Percentiles rank a stretch among this genome's conserved stretches.
Evolutionary conservation across 1,140 invertebrate genomes (phyloP).

Genomic region (Diploscapter pachys): DNA sequence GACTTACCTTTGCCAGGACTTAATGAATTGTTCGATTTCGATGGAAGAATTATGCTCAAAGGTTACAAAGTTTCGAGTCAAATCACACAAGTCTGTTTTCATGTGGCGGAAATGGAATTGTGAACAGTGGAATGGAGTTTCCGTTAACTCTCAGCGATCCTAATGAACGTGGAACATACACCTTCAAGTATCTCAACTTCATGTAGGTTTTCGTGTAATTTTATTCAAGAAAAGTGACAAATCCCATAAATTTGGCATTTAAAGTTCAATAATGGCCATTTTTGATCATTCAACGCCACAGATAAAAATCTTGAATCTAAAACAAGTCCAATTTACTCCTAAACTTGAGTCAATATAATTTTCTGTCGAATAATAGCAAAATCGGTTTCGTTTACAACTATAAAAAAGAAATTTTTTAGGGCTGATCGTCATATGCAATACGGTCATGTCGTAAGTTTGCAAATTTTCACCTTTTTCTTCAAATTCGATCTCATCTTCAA

Average conservation of each 20-base stretch:
- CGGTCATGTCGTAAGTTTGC: conserved; percentile 25
- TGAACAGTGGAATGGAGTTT: conserved; percentile 32
- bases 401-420: not conserved
- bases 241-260: no score
- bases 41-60: conserved; percentile 38
- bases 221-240: no score
- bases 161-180: conserved; percentile 32
- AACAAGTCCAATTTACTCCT: no score
- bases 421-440: conserved; percentile 40
- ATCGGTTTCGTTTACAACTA: no score
- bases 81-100: not conserved
- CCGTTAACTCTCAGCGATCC: conserved; percentile 38
- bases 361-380: no score
- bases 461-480: no score
- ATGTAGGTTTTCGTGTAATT: not conserved
- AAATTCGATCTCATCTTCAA: no score
- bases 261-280: no score
- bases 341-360: no score
- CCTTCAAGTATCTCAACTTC: conserved; percentile 35
- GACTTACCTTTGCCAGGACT: conserved; percentile 38
- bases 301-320: no score
- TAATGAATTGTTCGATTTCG: conserved; percentile 39
- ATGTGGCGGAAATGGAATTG: conserved; percentile 29
- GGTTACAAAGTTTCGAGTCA: not conserved
- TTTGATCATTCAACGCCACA: no score